Evolutionary conservation across 2,797 vertebrate genomes (phyloP), one percentile per base, ranked within the genome.

Genomic region (Enteromius radiatus): DNA sequence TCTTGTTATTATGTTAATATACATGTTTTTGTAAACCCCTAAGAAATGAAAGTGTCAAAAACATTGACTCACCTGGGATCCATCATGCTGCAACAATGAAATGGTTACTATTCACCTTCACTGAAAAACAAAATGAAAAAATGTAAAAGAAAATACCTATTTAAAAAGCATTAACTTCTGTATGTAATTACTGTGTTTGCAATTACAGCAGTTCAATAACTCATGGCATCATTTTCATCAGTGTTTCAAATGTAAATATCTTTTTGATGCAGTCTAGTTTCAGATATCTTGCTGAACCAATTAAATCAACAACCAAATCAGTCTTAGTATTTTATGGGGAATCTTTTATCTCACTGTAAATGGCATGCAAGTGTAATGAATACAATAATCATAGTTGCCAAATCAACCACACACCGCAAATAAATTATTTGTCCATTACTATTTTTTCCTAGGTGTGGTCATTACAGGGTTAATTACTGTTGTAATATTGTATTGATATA

Each of bases 1-100:
- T 65, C 2, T 65, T 54, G 33, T 75, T 65, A 52, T 52, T 49
- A 8, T 28, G 11, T 36, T 65, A 65, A 74, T 81, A 73, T 74
- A 33, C 19, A 61, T 45, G 26, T 45, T 59, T 33, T 43, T 67
- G 61, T 76, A 82, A 67, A 65, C 38, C 26, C 10, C n/a, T 36
- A 76, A 17, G 19, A 26, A 65, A 74, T 73, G 14, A 43, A 74
- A 56, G 15, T 31, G n/a, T 17, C 54, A 54, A 28, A 45, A 33
- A 36, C 4, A 17, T 31, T 31, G 38, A 63, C 56, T 76, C 56
- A 3, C 5, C 3, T 45, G 19, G n/a, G 23, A 69, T 70, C 36
- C 3, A 12, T 59, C 11, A 64, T 52, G 28, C n/a, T 64, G 6
- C 17, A 5, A 31, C 41, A 26, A 7, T 36, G 17, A 63, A 73